These are phyloP conservation scores for Patiria pectinifera DNA, from an alignment of 53 echinoderm and acorn worm species.

Conservation along the genomic window DNA sequence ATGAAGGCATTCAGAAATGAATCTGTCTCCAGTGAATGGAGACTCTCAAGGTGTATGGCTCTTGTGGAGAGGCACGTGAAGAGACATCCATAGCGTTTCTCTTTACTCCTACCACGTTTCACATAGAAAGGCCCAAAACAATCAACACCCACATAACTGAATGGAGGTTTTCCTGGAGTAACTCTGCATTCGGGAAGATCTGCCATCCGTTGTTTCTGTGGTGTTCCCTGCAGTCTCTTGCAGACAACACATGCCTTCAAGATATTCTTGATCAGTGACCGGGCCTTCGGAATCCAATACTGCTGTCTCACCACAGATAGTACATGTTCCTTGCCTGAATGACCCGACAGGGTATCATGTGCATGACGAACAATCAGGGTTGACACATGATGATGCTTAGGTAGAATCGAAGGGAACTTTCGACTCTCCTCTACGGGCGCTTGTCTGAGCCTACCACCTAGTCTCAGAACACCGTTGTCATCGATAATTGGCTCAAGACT, in stretches of 20 bases:
- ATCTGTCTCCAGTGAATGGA: no score
- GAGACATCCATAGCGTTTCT: constrained; percentile 71
- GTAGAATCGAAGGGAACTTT: constrained; percentile 54
- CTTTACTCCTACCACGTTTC: constrained; percentile 55
- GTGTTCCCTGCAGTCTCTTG: constrained; percentile 44
- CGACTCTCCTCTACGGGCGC: neutral
- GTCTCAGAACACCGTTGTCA: constrained; percentile 26
- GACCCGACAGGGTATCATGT: constrained; percentile 38
- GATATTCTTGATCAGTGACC: constrained; percentile 23
- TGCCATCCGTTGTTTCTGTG: constrained; percentile 52
- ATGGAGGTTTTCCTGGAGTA: constrained; percentile 68
- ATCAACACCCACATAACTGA: constrained; percentile 66
- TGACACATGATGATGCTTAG: constrained; percentile 13
- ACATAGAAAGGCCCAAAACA: constrained; percentile 73
- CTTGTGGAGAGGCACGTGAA: constrained; percentile 66
- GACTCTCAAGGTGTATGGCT: no score
- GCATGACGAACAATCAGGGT: neutral
- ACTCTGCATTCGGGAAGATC: constrained; percentile 68
- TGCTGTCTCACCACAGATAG: constrained; percentile 31
- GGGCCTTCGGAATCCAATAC: constrained; percentile 55
- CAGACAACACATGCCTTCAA: constrained; percentile 57
- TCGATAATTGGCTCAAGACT: constrained; percentile 29
- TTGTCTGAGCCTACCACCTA: constrained; percentile 42
- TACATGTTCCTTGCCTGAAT: constrained; percentile 22
- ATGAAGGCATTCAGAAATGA: no score